Base-by-base conservation (phyloP, 2,888 invertebrate genomes). In the Thyatira batis region DNA sequence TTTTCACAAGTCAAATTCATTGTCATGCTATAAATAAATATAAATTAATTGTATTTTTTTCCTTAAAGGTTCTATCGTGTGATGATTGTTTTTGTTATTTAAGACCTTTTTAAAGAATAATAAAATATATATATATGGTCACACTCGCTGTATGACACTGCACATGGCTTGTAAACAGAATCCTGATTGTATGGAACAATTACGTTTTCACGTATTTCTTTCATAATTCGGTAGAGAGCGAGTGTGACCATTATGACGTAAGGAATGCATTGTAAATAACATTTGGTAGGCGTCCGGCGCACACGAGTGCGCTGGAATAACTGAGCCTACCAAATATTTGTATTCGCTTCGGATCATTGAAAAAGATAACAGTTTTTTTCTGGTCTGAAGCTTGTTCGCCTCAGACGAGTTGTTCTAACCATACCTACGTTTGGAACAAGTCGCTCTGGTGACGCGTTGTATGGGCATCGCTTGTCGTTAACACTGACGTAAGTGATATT, bases 401-500 rank as follows among this genome's bases (percentile, higher is more conserved):
- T 57, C 56, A 63, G 60, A 69, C 58, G 78, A 67, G 71, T 76
- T 76, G 77, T 78, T 78, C 78, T 64, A 72, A 77, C 65, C 58
- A 51, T 17, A 48, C 20, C 20, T 48, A 44, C 49, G 20, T 52
- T 49, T 49, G 30, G 13, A 9, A 30, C 50, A 65, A 52, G 65
- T 69, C 61, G 0, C 59, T 68, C 69, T 76, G 75, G 75, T 80
- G 79, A 77, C 83, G 85, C 89, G 84, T 88, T 87, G 89, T 88
- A 86, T 89, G 89, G 88, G 85, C 87, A 87, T 88, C 83, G 91
- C 91, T 92, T 90, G 85, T 88, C 89, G 90, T 92, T 91, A 90
- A 90, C 91, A 85, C 80, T 83, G 88, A 81, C 85, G 83, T 76
- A 67, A 77, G 84, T 82, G 85, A 71, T 57, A 59, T 62, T 60